Base-by-base conservation (phyloP, 1,140 invertebrate genomes). In the Mercenaria mercenaria region DNA sequence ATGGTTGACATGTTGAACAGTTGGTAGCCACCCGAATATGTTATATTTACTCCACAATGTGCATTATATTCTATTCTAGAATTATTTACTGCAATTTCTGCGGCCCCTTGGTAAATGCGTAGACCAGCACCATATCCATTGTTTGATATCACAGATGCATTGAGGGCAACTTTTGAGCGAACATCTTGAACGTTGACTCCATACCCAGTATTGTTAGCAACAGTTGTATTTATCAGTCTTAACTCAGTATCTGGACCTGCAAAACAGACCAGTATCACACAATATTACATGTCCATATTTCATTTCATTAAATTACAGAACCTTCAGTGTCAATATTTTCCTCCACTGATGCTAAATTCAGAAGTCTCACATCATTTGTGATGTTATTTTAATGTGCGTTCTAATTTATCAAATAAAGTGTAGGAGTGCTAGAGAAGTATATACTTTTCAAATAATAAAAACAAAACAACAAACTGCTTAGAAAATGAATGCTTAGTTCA, bases 11-110 rank as follows among this genome's bases (percentile, higher is more conserved):
- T 96, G 18, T 99, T 99, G 52, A 99, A 97, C 93, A 99, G 99
- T 79, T 98, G 97, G 89, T 97, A 97, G 3, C 99, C 99, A 0
- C 99, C 99, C 0, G 98, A 98, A 86, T 98, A 98, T 0, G 98
- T 99, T 4, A 99, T 97, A 93, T 99, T 99, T 32, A 96, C 88
- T 20, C 95, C 95, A 86, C 90, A 86, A 18, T 92, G 90, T 32
- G 50, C 67, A 87, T 96, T 96, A 18, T 93, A 72, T 72, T 93
- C 90, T 37, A 96, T 59, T 1, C 91, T 67, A 3, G 94, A 94
- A 67, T 94, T 94, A 81, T 95, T 95, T 26, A 96, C 90, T 26
- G 93, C 89, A 18, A 96, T 67, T 90, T 96, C 94, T 8, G 94
- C 95, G 3, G 95, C 95, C 15, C 95, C 95, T 72, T 94, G 94